A percentile compares a stretch with the other conserved stretches of the same genome.
phyloP scores from a whole-genome alignment of 2,113 vertebrate genomes.

The Gymnarchus niloticus region DNA sequence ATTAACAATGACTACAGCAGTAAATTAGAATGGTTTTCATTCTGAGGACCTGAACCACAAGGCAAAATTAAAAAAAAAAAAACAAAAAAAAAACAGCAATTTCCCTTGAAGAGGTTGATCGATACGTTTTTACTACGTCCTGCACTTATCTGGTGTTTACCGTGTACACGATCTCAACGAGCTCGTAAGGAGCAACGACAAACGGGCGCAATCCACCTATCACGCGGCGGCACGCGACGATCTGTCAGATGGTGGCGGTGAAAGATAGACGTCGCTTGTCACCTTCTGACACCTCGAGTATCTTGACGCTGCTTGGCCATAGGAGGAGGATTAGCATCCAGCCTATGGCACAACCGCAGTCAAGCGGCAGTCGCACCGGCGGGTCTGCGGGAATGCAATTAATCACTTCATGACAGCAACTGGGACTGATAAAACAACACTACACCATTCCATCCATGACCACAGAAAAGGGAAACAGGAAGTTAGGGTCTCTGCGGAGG shows the following conservation, averaged over 20 bases:
- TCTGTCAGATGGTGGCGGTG: neutral
- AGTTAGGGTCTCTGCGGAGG: neutral
- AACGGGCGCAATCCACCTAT: neutral
- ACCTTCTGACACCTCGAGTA: neutral
- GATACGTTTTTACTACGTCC: neutral
- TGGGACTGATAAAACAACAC: constrained; percentile 4
- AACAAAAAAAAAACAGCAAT: neutral
- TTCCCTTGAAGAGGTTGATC: neutral
- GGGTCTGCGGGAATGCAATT: constrained; percentile 9
- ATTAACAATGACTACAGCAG: neutral
- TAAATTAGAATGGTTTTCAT: neutral
- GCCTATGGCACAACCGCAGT: constrained; percentile 8
- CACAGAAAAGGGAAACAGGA: neutral
- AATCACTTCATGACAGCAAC: constrained; percentile 23
- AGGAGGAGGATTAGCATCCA: neutral
- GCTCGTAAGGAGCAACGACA: neutral
- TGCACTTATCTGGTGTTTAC: neutral
- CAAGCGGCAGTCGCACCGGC: neutral
- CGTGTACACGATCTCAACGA: neutral
- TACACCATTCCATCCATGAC: neutral
- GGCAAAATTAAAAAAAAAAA: too few species aligned
- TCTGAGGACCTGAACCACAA: neutral
- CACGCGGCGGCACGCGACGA: too few species aligned
- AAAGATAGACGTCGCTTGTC: neutral
- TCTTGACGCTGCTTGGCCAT: neutral